Base-by-base conservation (phyloP, 2,797 vertebrate species). In the Semotilus atromaculatus region DNA sequence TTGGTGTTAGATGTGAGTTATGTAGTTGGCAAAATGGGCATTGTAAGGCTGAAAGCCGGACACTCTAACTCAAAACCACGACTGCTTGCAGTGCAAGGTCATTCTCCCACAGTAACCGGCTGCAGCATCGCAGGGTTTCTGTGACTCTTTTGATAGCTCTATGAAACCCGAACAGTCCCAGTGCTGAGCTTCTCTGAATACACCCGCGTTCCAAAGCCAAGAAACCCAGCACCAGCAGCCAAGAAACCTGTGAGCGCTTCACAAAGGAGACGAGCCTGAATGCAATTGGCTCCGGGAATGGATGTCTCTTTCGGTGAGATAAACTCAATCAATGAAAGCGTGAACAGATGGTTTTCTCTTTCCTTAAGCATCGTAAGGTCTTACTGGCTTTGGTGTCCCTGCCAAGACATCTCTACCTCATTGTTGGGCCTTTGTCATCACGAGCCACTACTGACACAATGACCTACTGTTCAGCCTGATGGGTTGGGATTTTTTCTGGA, bases 81-180 rank as follows among this genome's bases (percentile, higher is more conserved):
- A 43, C 21, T 79, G 36, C 23, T 77, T n/a, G 23, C 53, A 77
- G 53, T 26, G 34, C n/a, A 21, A 34, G 58, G 31, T 51, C 38
- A 60, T 79, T 79, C 51, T 72, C 40, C 36, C 26, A 21, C 29
- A 60, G 67, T 72, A 51, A 74, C 71, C 29, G 40, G 14, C 53
- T 23, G 18, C 51, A 58, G 79, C 43, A 83, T 62, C 80, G 84
- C 83, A 71, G 79, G 82, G 55, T 90, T 86, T 91, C 91, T 92
- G 89, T 83, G 88, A 88, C 77, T 90, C 90, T 89, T 92, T 91
- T 90, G 90, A 94, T 91, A 87, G 90, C 88, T 92, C 90, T 84
- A 58, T 92, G 92, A 93, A 94, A 93, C 90, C 89, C 74, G 88
- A 93, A 92, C 83, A 89, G 92, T 90, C 90, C 90, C 91, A 16